Evolutionary conservation across 2,888 invertebrate genomes (phyloP).

Genomic region (Drosophila paranaensis): DNA sequence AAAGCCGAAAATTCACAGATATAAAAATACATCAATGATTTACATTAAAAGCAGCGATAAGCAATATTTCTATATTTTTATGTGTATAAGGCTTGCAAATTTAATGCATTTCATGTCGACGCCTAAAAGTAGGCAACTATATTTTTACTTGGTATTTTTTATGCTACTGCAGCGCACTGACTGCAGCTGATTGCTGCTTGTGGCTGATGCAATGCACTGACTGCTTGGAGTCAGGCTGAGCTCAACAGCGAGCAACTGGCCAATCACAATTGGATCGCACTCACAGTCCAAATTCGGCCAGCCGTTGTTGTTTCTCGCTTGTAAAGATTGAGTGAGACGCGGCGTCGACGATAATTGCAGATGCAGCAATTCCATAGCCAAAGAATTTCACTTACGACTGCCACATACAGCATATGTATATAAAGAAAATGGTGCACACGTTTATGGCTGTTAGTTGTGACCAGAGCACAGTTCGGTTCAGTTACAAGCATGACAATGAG

Average conservation of each 20-base stretch:
- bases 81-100: neutral
- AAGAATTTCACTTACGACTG: slow-evolving; percentile 67
- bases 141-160: neutral
- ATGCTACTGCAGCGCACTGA: neutral
- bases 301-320: slow-evolving; percentile 21
- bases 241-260: slow-evolving; percentile 22
- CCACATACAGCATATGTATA: slow-evolving; percentile 51
- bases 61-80: neutral
- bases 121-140: neutral
- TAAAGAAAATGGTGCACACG: slow-evolving; percentile 60
- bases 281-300: slow-evolving; percentile 37
- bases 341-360: slow-evolving; percentile 69
- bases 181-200: slow-evolving; percentile 13
- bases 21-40: neutral
- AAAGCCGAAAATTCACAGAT: neutral
- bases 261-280: slow-evolving; percentile 52
- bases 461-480: slow-evolving; percentile 25
- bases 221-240: slow-evolving; percentile 62
- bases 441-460: slow-evolving; percentile 52
- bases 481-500: slow-evolving; percentile 32
- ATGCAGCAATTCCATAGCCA: slow-evolving; percentile 71
- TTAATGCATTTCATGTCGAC: neutral
- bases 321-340: slow-evolving; percentile 43
- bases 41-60: neutral
- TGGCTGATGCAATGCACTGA: slow-evolving; percentile 78